phyloP scores from a whole-genome alignment of 1,140 invertebrate species.

The Uloborus diversus region DNA sequence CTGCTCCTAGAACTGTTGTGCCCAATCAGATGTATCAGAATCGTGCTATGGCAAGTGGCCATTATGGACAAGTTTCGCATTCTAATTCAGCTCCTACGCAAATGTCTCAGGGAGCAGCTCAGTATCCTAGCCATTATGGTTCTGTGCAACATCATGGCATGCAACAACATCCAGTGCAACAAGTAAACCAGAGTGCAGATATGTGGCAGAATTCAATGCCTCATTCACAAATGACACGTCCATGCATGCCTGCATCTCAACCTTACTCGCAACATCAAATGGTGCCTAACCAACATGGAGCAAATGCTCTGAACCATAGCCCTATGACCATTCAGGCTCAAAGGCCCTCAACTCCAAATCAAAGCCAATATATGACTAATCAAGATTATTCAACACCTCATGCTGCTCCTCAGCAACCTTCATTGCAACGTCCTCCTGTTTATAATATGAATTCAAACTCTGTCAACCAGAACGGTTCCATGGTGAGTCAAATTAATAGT shows the following conservation, averaged over 20 bases:
- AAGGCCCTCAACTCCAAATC: constrained; percentile 40
- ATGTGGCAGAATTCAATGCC: constrained; percentile 53
- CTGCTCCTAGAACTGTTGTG: constrained; percentile 45
- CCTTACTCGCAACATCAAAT: constrained; percentile 52
- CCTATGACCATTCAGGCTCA: constrained; percentile 29
- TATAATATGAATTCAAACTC: constrained; percentile 48
- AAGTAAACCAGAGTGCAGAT: constrained; percentile 48
- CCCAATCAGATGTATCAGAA: constrained; percentile 53
- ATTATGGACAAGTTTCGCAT: constrained; percentile 40
- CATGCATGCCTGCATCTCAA: constrained; percentile 36
- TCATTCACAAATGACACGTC: constrained; percentile 51
- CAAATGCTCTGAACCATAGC: constrained; percentile 18
- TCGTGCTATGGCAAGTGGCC: constrained; percentile 24
- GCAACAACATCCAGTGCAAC: constrained; percentile 38
- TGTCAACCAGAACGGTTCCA: constrained; percentile 51
- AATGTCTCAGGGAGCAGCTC: constrained; percentile 37
- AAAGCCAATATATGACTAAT: constrained; percentile 52
- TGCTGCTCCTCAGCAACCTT: constrained; percentile 31
- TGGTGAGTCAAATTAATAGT: constrained; percentile 34
- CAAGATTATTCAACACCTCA: constrained; percentile 38
- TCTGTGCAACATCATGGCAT: constrained; percentile 34
- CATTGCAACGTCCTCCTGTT: constrained; percentile 53
- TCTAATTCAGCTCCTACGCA: constrained; percentile 30
- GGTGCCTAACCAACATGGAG: constrained; percentile 33
- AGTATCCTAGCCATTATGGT: constrained; percentile 54